Evolutionary conservation across 2,113 vertebrate species (phyloP), one percentile per base, ranked within the genome.

Genomic region (Dromaius novaehollandiae): DNA sequence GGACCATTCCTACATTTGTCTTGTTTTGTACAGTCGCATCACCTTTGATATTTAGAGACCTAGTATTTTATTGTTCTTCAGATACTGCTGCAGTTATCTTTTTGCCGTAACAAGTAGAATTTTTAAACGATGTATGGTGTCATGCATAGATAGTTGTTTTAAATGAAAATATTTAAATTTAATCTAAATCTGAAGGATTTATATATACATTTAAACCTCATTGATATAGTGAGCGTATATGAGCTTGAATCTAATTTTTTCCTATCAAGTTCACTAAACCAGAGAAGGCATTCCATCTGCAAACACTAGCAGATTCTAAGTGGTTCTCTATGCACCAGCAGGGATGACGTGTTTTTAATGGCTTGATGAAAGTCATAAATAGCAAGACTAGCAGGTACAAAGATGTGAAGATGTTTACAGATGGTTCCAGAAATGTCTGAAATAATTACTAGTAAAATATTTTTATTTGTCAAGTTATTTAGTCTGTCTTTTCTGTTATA

Each of bases 311-410:
- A 91, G 61, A 50, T 96, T 93, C 75, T 76, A 81, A 78, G 48
- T 88, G 88, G 38, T 91, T 95, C 19, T 97, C 14, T 74, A 30
- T 78, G 65, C 48, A 32, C 36, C 34, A 79, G 17, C 1, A 8
- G 26, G 30, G 82, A 53, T 69, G 81, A 74, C 76, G 78, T 93
- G 66, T 86, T 97, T 97, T 96, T 97, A 94, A 85, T 90, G 63
- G 14, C 69, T 91, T 68, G 56, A 48, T 96, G 46, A 81, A 88
- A 92, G 81, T 90, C 55, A 83, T 91, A 91, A 96, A 76, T 80
- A 77, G 34, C 16, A 86, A 74, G 60, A 89, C 36, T 84, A 82
- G 17, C 36, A 88, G 82, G 69, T 95, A 86, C 26, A 93, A 76
- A 90, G 75, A 56, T 82, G 15, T 30, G 51, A 55, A 86, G 32